Conservation (phyloP, 2,888 invertebrate species). For the Dasypogon diadema region DNA sequence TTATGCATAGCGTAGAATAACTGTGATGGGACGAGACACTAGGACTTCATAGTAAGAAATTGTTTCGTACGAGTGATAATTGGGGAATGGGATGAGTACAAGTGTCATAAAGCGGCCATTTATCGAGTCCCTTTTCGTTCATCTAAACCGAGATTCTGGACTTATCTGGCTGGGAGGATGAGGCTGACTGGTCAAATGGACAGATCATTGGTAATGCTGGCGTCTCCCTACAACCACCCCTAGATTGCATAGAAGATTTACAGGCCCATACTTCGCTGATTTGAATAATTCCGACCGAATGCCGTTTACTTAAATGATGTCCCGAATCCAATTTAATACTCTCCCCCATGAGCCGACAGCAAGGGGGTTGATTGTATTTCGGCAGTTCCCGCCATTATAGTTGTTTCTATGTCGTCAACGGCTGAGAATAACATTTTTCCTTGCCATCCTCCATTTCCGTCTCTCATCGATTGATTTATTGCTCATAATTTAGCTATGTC, state of each 20-base stretch:
- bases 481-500: slow-evolving; percentile 52
- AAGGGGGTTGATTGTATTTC: slow-evolving; percentile 23
- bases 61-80: background rate
- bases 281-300: slow-evolving; percentile 45
- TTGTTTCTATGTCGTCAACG: background rate
- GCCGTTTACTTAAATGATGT: slow-evolving; percentile 31
- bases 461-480: slow-evolving; percentile 51
- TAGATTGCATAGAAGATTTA: slow-evolving; percentile 34
- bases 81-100: background rate
- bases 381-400: background rate
- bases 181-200: slow-evolving; percentile 14
- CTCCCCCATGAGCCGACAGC: background rate
- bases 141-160: slow-evolving; percentile 9
- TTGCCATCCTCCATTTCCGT: slow-evolving; percentile 46
- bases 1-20: slow-evolving; percentile 25
- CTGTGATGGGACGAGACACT: background rate
- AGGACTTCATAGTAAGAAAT: background rate
- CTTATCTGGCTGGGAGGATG: background rate
- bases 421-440: slow-evolving; percentile 17
- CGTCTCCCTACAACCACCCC: background rate
- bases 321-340: slow-evolving; percentile 49
- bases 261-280: slow-evolving; percentile 42
- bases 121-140: slow-evolving; percentile 36
- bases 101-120: slow-evolving; percentile 23
- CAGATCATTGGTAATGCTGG: slow-evolving; percentile 26